Evolutionary conservation across 1,140 invertebrate genomes (phyloP).

Genomic region (Trichonephila clavipes): DNA sequence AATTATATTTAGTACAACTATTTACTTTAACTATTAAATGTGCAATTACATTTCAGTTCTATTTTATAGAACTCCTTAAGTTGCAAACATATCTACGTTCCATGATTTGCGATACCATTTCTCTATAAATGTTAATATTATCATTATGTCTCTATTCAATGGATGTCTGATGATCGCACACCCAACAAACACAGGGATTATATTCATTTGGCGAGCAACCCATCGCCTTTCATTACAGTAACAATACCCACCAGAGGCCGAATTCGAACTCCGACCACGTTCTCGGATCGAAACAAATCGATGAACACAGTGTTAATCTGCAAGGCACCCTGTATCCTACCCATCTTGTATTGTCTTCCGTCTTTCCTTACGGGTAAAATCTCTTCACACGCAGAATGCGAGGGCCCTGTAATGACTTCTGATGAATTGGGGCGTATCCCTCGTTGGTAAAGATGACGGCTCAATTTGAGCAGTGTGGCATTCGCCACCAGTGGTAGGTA

Average conservation of each 20-base stretch:
- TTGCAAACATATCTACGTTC: no score
- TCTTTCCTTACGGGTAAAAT: not conserved
- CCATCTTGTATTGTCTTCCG: not conserved
- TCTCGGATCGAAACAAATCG: not conserved
- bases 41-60: no score
- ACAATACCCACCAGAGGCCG: not conserved
- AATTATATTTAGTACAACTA: no score
- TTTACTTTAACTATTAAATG: no score
- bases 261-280: not conserved
- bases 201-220: not conserved
- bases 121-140: no score
- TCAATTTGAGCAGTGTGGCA: slow-evolving; percentile 29
- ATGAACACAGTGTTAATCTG: not conserved
- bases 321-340: not conserved
- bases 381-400: not conserved
- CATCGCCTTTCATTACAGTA: not conserved
- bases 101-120: no score
- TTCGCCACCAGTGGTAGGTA: not conserved
- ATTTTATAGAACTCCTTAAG: no score
- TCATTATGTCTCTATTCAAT: no score
- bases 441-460: slow-evolving; percentile 46
- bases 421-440: slow-evolving; percentile 51
- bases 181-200: not conserved
- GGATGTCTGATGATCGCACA: no score
- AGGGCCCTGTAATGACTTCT: slow-evolving; percentile 29